phyloP scores from a whole-genome alignment of 2,888 invertebrate genomes.

The Mamestra brassicae region DNA sequence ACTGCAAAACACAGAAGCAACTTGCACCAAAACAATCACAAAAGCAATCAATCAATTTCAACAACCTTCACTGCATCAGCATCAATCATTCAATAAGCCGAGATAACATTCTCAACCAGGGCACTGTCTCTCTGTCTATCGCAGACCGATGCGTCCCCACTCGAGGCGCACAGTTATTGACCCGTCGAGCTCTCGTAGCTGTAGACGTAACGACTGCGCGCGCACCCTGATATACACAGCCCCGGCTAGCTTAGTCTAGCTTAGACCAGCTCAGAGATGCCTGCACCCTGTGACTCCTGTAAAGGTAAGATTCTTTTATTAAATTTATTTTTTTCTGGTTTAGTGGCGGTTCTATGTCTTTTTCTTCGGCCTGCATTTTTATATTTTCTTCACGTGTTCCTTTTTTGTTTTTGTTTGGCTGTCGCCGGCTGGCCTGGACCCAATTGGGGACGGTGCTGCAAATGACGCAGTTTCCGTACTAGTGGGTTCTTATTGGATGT shows the following conservation, averaged over 20 bases:
- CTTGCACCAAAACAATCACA: conserved; percentile 3
- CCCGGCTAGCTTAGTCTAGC: conserved; percentile 70
- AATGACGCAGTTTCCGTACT: conserved; percentile 48
- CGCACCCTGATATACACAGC: conserved; percentile 70
- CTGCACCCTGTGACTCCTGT: conserved; percentile 87
- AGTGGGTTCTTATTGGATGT: conserved; percentile 21
- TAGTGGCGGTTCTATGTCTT: neutral
- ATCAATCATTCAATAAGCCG: conserved; percentile 39
- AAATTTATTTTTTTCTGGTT: neutral
- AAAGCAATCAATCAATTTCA: conserved; percentile 23
- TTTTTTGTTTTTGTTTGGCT: conserved; percentile 54
- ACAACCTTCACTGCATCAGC: conserved; percentile 2
- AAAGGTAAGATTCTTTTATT: conserved; percentile 78
- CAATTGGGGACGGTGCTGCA: conserved; percentile 9
- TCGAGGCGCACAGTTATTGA: conserved; percentile 87
- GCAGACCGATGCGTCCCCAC: conserved; percentile 77
- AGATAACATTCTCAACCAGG: conserved; percentile 34
- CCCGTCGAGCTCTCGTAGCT: conserved; percentile 73
- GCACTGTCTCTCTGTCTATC: conserved; percentile 56
- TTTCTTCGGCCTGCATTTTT: neutral
- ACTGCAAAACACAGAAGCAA: neutral
- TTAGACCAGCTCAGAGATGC: conserved; percentile 77
- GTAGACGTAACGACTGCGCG: conserved; percentile 76
- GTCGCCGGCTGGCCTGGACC: neutral
- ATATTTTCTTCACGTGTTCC: conserved; percentile 44